These are phyloP conservation scores for Platalea minor DNA, from an alignment of 2,797 vertebrate genomes.

Conservation along the genomic window DNA sequence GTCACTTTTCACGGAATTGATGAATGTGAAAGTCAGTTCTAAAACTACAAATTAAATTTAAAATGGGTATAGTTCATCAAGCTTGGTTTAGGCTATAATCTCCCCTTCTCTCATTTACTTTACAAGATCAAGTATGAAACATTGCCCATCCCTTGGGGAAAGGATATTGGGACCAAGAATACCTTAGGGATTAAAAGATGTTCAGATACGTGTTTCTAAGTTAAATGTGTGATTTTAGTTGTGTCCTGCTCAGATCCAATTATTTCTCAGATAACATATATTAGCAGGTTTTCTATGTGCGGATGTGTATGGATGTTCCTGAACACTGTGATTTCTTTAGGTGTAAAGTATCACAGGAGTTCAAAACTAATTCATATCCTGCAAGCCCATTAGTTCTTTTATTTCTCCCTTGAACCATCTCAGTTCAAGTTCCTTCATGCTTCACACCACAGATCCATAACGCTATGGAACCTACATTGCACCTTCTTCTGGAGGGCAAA, in stretches of 20 bases:
- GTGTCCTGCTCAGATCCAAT: neutral
- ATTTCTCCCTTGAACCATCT: neutral
- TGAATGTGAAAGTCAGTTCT: neutral
- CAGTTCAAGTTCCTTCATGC: neutral
- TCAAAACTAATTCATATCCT: neutral
- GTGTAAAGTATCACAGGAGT: neutral
- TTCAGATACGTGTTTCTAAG: neutral
- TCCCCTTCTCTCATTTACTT: neutral
- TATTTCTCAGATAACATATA: neutral
- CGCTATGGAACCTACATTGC: neutral
- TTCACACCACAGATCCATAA: neutral
- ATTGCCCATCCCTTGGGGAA: neutral
- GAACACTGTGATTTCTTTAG: neutral
- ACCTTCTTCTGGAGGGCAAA: neutral
- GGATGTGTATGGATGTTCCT: neutral
- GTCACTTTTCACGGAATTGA: neutral
- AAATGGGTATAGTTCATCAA: neutral
- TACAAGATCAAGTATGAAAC: neutral
- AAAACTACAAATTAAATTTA: neutral
- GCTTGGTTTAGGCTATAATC: neutral
- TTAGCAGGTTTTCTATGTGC: neutral
- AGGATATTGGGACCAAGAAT: neutral
- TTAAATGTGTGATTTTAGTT: neutral
- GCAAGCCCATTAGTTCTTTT: neutral
- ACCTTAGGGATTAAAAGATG: neutral